phyloP scores from a whole-genome alignment of 2,113 vertebrate genomes.

The Ornithorhynchus anatinus region DNA sequence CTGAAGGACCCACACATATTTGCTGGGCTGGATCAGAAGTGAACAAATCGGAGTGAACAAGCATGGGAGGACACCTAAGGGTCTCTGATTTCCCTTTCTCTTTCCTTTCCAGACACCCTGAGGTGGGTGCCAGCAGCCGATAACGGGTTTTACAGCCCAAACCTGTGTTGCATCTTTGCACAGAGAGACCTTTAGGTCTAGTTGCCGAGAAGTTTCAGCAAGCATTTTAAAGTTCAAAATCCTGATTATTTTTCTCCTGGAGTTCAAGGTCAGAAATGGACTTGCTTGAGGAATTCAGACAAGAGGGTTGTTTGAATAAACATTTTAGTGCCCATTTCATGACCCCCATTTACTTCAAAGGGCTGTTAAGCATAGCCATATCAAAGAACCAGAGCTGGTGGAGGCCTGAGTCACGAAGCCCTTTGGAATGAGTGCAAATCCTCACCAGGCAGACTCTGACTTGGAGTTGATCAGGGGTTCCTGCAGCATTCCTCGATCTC shows the following conservation, averaged over 20 bases:
- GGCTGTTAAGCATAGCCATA: slow-evolving; percentile 14
- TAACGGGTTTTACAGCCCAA: slow-evolving; percentile 1
- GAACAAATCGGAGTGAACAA: not conserved
- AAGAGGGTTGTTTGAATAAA: slow-evolving; percentile 46
- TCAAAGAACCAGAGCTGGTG: not conserved
- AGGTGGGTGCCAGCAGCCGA: slow-evolving; percentile 6
- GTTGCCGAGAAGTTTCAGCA: slow-evolving; percentile 1
- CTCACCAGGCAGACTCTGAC: not conserved
- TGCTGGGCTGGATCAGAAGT: not conserved
- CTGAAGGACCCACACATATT: not conserved
- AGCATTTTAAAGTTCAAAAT: slow-evolving; percentile 25
- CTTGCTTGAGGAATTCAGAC: slow-evolving; percentile 39
- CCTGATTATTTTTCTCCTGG: slow-evolving; percentile 43
- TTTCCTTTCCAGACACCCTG: not conserved
- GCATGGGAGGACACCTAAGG: slow-evolving; percentile 11
- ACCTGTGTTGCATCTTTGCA: slow-evolving; percentile 34
- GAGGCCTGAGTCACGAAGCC: not conserved
- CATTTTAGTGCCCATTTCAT: slow-evolving; percentile 27
- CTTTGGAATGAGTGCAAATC: not conserved
- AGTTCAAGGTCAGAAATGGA: slow-evolving; percentile 45
- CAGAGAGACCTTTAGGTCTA: slow-evolving; percentile 10
- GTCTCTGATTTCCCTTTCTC: not conserved
- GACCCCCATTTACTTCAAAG: slow-evolving; percentile 55
- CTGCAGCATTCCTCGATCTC: not conserved
- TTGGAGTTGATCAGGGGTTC: too few relatives aligned